Percentiles rank a stretch among this genome's conserved stretches.
phyloP scores from a whole-genome alignment of 2,113 vertebrate species.

The Felis catus region F.catus_Fca126_mat1.0 CM031425.1:20829501-20830000 shows the following conservation, averaged over 20 bases:
- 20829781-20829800: neutral
- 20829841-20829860: neutral
- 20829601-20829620: too few species aligned
- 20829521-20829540: too few species aligned
- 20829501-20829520: too few species aligned
- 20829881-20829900: neutral
- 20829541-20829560: too few species aligned
- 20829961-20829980: constrained; percentile 7
- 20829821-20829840: neutral
- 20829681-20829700: neutral
- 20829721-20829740: neutral
- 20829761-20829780: neutral
- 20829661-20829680: neutral
- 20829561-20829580: too few species aligned
- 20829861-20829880: neutral
- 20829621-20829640: too few species aligned
- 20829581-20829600: too few species aligned
- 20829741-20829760: neutral
- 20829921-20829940: constrained; percentile 16
- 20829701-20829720: neutral
- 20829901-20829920: neutral
- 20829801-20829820: neutral
- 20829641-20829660: too few species aligned
- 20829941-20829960: neutral
- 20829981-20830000: neutral